Conservation (phyloP, 2,113 vertebrate genomes). For the Acanthochromis polyacanthus region DNA sequence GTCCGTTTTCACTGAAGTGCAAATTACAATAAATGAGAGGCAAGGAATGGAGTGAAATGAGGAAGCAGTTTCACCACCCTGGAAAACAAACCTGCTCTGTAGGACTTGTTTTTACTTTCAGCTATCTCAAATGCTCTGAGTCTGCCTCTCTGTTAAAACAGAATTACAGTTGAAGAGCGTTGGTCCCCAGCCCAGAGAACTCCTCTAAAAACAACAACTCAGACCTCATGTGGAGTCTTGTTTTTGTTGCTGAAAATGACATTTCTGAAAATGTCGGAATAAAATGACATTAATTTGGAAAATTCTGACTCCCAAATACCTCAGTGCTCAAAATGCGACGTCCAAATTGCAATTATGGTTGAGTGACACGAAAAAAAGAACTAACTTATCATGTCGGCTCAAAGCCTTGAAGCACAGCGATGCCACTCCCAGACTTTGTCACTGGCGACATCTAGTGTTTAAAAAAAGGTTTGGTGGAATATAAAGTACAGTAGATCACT, state of each 20-base stretch:
- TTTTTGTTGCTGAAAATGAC: not conserved
- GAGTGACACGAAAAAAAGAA: not conserved
- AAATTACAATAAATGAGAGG: conserved; percentile 66
- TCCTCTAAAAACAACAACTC: not conserved
- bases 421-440: conserved; percentile 39
- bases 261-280: conserved; percentile 8
- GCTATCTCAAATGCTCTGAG: not conserved
- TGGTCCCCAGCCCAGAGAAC: conserved; percentile 48
- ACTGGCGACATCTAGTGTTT: conserved; percentile 68
- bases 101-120: conserved; percentile 2
- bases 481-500: not conserved
- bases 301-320: not conserved
- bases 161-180: conserved; percentile 24
- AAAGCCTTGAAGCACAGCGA: conserved; percentile 32
- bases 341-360: not conserved
- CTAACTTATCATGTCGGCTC: conserved; percentile 2
- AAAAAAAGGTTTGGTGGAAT: conserved; percentile 34
- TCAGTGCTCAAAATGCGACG: conserved; percentile 27
- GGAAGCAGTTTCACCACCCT: conserved; percentile 51
- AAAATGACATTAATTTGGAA: not conserved
- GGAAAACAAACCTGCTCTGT: conserved; percentile 25
- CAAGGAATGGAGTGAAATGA: conserved; percentile 58
- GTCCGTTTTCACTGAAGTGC: conserved; percentile 69
- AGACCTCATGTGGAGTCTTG: conserved; percentile 1
- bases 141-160: conserved; percentile 25